These are phyloP conservation scores for Plebejus argus DNA, from an alignment of 2,888 invertebrate species.

Conservation along the genomic window DNA sequence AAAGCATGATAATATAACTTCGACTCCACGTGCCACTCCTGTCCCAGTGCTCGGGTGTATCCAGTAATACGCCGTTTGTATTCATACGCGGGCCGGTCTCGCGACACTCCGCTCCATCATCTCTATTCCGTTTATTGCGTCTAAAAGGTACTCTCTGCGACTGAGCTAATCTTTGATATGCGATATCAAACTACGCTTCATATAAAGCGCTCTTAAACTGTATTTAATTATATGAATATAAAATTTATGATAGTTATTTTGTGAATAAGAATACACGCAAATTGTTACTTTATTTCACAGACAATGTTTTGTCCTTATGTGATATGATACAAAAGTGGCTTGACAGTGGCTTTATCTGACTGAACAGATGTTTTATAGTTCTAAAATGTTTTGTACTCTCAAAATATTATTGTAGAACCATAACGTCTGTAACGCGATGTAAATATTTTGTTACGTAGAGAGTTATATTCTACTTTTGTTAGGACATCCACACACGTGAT, in stretches of 20 bases:
- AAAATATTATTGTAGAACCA: too few relatives aligned
- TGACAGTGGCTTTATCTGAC: too few relatives aligned
- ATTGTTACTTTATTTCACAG: too few relatives aligned
- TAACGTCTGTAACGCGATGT: too few relatives aligned
- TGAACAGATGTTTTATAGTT: too few relatives aligned
- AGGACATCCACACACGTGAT: too few relatives aligned
- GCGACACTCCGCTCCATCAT: constrained; percentile 44
- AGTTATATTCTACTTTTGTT: too few relatives aligned
- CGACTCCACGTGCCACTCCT: constrained; percentile 36
- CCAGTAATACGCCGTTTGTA: constrained; percentile 55
- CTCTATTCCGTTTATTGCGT: constrained; percentile 44
- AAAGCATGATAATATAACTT: not conserved
- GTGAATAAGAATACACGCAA: too few relatives aligned
- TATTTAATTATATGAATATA: not conserved
- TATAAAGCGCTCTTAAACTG: not conserved
- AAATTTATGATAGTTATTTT: not conserved
- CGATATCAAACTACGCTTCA: not conserved
- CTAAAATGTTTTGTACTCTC: too few relatives aligned
- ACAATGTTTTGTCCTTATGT: too few relatives aligned
- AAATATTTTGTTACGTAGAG: too few relatives aligned
- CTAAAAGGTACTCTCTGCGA: constrained; percentile 35
- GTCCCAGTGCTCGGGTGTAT: constrained; percentile 26
- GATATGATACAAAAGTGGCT: too few relatives aligned
- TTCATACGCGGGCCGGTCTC: constrained; percentile 48
- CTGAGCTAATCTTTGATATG: constrained; percentile 32